A percentile compares a stretch with the other conserved stretches of the same genome.
Evolutionary conservation across 2,797 vertebrate species (phyloP).

Genomic region (Cynodonichthys magdalenae): DNA sequence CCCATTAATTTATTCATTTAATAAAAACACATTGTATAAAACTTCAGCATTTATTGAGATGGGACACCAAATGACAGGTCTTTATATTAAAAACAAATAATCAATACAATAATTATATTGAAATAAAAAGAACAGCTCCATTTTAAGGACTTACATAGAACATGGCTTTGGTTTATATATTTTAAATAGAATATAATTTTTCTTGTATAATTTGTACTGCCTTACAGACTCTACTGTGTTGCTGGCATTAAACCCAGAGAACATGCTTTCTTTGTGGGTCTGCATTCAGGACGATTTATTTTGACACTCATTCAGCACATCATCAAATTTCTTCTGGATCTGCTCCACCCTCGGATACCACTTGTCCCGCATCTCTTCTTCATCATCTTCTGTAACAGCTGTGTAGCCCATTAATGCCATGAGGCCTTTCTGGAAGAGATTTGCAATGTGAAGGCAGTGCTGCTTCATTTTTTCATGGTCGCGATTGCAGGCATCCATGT

Average conservation of each 20-base stretch:
- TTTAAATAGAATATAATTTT: constrained; percentile 33
- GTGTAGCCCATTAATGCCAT: constrained; percentile 82
- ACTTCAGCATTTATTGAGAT: constrained; percentile 50
- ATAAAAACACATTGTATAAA: constrained; percentile 48
- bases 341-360: constrained; percentile 74
- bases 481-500: constrained; percentile 73
- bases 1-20: constrained; percentile 35
- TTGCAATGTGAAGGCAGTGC: constrained; percentile 76
- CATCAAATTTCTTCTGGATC: constrained; percentile 79
- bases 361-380: constrained; percentile 76
- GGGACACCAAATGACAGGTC: constrained; percentile 43
- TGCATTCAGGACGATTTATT: constrained; percentile 34
- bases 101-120: constrained; percentile 16
- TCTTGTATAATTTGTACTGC: constrained; percentile 33
- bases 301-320: constrained; percentile 75
- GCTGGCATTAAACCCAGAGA: constrained; percentile 7
- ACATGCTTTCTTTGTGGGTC: constrained; percentile 13
- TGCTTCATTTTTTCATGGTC: constrained; percentile 78
- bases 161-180: constrained; percentile 43
- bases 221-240: constrained; percentile 15
- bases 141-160: constrained; percentile 23
- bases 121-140: constrained; percentile 10
- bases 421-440: constrained; percentile 84
- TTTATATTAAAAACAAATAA: constrained; percentile 32
- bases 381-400: constrained; percentile 78